Evolutionary conservation across 2,113 vertebrate genomes (phyloP), one percentile per base, ranked within the genome.

Genomic region (Apodemus sylvaticus): DNA sequence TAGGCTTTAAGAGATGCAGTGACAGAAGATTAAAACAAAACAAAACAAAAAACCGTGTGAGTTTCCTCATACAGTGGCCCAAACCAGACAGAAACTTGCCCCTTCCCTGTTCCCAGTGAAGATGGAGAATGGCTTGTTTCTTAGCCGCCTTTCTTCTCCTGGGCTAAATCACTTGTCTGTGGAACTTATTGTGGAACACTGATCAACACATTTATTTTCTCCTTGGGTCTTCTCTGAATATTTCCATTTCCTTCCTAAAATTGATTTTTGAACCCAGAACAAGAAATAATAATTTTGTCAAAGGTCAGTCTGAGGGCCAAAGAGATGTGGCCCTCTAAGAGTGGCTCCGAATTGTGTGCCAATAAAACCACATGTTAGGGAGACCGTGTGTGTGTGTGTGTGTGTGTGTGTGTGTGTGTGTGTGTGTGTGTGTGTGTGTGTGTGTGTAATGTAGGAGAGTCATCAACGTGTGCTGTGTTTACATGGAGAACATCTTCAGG

Each of bases 271-370:
- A 90, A 91, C 51, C 26, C 39, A 62, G 58, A 86, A 76, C 26
- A 39, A 53, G 51, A 77, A 22, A 68, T 13, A 58, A n/a, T 3
- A 74, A 53, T 3, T 36, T n/a, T 42, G 39, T n/a, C 36, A 76
- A 24, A 17, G 76, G 14, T 90, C 74, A 66, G 31, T 16, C 12
- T 26, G 39, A 66, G 73, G 36, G 36, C 66, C 20, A 31, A 66
- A 70, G 55, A 7, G 39, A 48, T 16, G 3, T 34, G 76, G 24
- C 19, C 20, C 4, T 9, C 8, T 42, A 20, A 74, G 9, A 24
- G 19, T 2, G 34, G 51, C n/a, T 73, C 34, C 7, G 0, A 26
- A 48, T 26, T 1, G 0, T 53, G 31, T 10, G 1, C 0, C 10
- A 4, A 6, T 17, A n/a, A n/a, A n/a, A n/a, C n/a, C n/a, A n/a